Percentiles rank a stretch among this genome's conserved stretches.
Conservation (phyloP, 2,888 invertebrate genomes). For the Hyposoter dolosus region DNA sequence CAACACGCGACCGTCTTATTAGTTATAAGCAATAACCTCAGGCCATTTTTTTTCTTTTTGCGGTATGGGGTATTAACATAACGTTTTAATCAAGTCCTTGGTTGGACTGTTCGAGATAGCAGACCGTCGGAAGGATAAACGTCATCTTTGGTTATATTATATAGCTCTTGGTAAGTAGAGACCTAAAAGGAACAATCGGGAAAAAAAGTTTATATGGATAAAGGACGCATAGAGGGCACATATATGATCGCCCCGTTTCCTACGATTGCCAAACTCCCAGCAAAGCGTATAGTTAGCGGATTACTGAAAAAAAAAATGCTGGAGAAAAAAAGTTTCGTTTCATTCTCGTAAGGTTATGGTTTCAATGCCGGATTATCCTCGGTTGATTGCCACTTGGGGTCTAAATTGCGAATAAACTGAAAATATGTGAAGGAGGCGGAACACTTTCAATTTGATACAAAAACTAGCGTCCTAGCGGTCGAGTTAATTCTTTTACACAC, state of each 20-base stretch:
- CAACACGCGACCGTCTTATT: neutral
- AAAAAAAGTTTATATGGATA: conserved; percentile 30
- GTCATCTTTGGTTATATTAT: conserved; percentile 5
- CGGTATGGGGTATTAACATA: conserved; percentile 28
- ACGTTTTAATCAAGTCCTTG: conserved; percentile 38
- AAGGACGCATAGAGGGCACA: neutral
- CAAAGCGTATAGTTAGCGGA: conserved; percentile 8
- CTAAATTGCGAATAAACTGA: conserved; percentile 27
- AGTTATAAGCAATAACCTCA: neutral
- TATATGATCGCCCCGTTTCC: conserved; percentile 15
- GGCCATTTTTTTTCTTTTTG: neutral
- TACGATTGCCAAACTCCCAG: neutral
- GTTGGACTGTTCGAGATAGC: neutral
- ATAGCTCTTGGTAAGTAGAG: conserved; percentile 7
- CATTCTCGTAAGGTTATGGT: conserved; percentile 31
- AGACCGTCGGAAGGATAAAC: neutral
- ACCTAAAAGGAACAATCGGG: conserved; percentile 22
- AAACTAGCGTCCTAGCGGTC: neutral
- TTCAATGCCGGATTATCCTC: conserved; percentile 28
- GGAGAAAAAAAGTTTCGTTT: conserved; percentile 16
- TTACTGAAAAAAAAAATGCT: neutral
- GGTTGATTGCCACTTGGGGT: conserved; percentile 19
- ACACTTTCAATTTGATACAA: neutral
- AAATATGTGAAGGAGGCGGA: neutral
- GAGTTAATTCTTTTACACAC: neutral